These are phyloP conservation scores for Periophthalmodon schlosseri DNA, from an alignment of 2,113 vertebrate species.

Conservation along the genomic window DNA sequence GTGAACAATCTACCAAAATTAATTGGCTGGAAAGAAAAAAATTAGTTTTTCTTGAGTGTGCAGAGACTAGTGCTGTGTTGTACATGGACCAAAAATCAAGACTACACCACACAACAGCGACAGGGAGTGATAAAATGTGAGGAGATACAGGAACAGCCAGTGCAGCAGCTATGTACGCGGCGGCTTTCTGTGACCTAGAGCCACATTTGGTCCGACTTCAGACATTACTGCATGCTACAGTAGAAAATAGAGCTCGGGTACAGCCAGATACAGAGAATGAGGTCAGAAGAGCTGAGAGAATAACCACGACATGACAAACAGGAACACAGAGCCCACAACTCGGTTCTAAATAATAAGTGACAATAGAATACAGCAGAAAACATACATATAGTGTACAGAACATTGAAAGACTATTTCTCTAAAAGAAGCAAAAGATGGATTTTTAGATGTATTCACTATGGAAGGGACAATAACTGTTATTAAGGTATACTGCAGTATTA, in stretches of 20 bases:
- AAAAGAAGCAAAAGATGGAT: no score
- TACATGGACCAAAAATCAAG: conserved; percentile 51
- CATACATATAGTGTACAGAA: not conserved
- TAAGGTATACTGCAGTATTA: no score
- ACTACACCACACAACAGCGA: conserved; percentile 40
- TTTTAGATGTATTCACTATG: no score
- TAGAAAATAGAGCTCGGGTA: conserved; percentile 5
- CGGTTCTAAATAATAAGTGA: not conserved
- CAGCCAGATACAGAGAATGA: not conserved
- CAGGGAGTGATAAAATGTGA: conserved; percentile 11
- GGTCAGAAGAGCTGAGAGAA: not conserved
- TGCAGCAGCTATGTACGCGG: conserved; percentile 8
- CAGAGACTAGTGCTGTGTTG: conserved; percentile 53
- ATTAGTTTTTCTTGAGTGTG: conserved; percentile 52
- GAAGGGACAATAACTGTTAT: no score
- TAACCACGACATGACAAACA: not conserved
- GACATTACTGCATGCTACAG: conserved; percentile 19
- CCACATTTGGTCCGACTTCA: conserved; percentile 17
- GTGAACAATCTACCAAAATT: conserved; percentile 60
- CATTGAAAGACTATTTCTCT: not conserved
- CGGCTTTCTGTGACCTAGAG: conserved; percentile 4
- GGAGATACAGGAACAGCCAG: conserved; percentile 14
- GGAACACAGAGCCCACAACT: not conserved
- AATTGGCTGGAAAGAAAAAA: conserved; percentile 45
- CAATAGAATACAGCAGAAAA: not conserved